A percentile compares a stretch with the other conserved stretches of the same genome.
Evolutionary conservation across 1,140 invertebrate species (phyloP).

Genomic region (Nephotettix cincticeps): DNA sequence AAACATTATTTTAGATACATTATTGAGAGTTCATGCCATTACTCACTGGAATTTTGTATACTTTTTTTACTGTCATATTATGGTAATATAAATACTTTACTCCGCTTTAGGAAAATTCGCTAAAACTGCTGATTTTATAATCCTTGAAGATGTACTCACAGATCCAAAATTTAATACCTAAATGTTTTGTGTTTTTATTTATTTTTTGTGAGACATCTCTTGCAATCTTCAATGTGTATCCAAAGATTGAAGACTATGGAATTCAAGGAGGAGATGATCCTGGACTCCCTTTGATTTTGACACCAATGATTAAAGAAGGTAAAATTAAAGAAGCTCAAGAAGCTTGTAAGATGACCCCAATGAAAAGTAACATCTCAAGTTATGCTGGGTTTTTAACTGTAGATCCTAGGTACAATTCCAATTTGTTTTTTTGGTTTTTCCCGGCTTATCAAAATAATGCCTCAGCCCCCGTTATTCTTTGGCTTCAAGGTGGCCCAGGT

Average conservation of each 20-base stretch:
- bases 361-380: conserved; percentile 29
- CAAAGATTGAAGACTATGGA: neutral
- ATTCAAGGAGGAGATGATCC: neutral
- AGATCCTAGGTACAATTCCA: conserved; percentile 57
- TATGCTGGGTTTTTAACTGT: conserved; percentile 72
- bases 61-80: too few species aligned
- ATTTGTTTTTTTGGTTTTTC: conserved; percentile 88
- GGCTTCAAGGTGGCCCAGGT: conserved; percentile 86
- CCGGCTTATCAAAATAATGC: conserved; percentile 45
- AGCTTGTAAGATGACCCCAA: conserved; percentile 16
- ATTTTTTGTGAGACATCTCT: too few species aligned
- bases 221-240: neutral
- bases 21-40: too few species aligned
- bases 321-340: conserved; percentile 20
- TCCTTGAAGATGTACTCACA: too few species aligned
- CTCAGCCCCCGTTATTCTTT: conserved; percentile 62
- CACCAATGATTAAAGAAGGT: conserved; percentile 26
- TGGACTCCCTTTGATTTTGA: conserved; percentile 31
- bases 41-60: too few species aligned
- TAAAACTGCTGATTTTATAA: too few species aligned
- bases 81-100: too few species aligned
- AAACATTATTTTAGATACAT: too few species aligned
- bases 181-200: too few species aligned
- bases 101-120: too few species aligned
- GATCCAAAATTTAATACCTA: too few species aligned